Evolutionary conservation across 1,140 invertebrate genomes (phyloP).

Genomic region (Aradophagus sp.): DNA sequence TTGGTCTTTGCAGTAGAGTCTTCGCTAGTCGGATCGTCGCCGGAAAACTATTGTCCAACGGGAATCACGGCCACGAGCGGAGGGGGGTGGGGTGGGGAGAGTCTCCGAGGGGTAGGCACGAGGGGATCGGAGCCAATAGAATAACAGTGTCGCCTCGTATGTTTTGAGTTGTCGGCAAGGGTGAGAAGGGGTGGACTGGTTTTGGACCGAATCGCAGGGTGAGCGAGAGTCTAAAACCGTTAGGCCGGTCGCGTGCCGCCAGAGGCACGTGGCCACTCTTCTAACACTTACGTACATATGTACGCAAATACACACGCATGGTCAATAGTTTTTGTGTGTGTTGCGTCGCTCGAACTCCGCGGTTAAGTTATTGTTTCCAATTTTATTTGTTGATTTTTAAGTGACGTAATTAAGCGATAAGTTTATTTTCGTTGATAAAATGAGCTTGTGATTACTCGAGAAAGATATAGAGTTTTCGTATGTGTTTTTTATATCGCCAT

Average conservation of each 20-base stretch:
- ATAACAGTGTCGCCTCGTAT: slow-evolving; percentile 70
- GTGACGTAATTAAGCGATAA: no score
- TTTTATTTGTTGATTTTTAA: no score
- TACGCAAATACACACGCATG: slow-evolving; percentile 9
- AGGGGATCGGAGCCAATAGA: slow-evolving; percentile 66
- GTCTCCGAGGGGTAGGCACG: slow-evolving; percentile 53
- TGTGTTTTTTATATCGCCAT: no score
- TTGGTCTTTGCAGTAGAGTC: no score
- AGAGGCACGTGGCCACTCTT: slow-evolving; percentile 69
- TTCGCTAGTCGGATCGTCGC: slow-evolving; percentile 2
- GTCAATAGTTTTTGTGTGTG: slow-evolving; percentile 21
- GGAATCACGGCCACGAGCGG: slow-evolving; percentile 13
- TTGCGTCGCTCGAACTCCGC: slow-evolving; percentile 15
- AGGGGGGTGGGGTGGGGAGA: slow-evolving; percentile 43
- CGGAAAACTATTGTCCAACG: slow-evolving; percentile 54
- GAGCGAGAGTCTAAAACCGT: slow-evolving; percentile 72
- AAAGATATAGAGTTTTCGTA: no score
- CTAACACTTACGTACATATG: no score
- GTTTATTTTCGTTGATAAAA: no score
- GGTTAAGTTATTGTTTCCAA: slow-evolving; percentile 20
- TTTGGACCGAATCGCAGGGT: slow-evolving; percentile 63
- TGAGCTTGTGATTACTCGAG: no score
- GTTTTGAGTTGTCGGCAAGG: slow-evolving; percentile 68
- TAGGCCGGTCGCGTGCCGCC: slow-evolving; percentile 73
- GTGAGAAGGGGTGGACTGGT: slow-evolving; percentile 73